Base-by-base conservation (phyloP, 2,113 vertebrate genomes). In the Ranitomeya imitator region DNA sequence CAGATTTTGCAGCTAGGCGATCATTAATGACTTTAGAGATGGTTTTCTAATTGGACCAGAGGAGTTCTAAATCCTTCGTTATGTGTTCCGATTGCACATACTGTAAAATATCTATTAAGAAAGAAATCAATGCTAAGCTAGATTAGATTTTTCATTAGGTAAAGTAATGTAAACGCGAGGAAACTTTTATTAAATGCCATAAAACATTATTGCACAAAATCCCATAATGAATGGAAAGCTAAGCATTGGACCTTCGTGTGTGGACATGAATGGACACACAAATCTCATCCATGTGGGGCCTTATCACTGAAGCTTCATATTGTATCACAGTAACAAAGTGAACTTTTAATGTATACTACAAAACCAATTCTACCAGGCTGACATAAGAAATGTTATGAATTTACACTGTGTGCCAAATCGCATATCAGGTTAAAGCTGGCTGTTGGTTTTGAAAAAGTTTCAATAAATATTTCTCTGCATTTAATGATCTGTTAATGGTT, bases 351-450 rank as follows among this genome's bases (percentile, higher is more conserved):
- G 14, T 83, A 83, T 55, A 6, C 67, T 84, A 69, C 52, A 54
- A 52, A 71, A 51, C 82, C 51, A 84, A 84, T 71, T 55, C 21
- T 26, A 18, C 81, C 82, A 84, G 63, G 55, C 63, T 26, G 82
- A 84, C 63, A 19, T 69, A 26, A 84, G 63, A 84, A 71, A 69
- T 84, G 82, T 15, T 71, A 71, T 84, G 82, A 54, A 65, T 84
- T 51, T 84, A 55, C 26, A 71, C 54, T 15, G 63, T 45, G 63
- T 84, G 82, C 82, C 82, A 65, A 84, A 83, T 71, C 65, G 51
- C 71, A 69, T 67, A 84, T 84, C 82, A 84, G 82, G 82, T 84
- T 84, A 37, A 84, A 31, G 63, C 21, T 84, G 82, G 63, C 82
- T 71, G 82, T 71, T 84, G n/a, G 69, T 71, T 84, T 84, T 84